These are phyloP conservation scores for Homarus americanus DNA, from an alignment of 1,140 invertebrate genomes.

Conservation along the genomic window DNA sequence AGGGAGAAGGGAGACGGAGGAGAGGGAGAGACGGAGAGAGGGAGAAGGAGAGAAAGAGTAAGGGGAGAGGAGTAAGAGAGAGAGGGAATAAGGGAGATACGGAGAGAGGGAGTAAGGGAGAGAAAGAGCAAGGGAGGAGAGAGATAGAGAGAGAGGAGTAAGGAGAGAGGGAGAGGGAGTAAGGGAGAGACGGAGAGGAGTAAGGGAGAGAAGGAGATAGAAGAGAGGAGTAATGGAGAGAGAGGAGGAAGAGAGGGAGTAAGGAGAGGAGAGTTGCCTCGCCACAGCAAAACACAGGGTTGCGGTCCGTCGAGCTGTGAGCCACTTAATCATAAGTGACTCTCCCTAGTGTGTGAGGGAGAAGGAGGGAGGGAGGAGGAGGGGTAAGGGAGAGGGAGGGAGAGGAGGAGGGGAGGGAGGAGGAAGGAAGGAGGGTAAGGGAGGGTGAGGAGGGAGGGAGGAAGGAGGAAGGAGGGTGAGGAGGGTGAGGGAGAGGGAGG, in stretches of 20 bases:
- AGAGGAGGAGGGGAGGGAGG: not conserved
- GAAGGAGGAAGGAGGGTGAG: too few relatives aligned
- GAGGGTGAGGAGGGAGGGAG: too few relatives aligned
- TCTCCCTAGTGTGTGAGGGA: not conserved
- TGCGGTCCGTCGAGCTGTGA: not conserved
- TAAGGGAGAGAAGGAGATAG: too few relatives aligned
- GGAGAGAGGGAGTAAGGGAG: too few relatives aligned
- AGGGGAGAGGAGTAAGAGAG: too few relatives aligned
- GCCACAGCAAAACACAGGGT: not conserved
- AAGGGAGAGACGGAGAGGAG: too few relatives aligned
- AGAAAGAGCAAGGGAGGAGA: too few relatives aligned
- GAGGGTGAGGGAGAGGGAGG: too few relatives aligned
- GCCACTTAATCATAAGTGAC: not conserved
- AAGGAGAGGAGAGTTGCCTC: too few relatives aligned
- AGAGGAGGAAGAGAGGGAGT: slow-evolving; percentile 5
- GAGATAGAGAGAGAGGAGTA: too few relatives aligned
- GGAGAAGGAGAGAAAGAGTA: not conserved
- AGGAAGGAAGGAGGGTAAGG: not conserved
- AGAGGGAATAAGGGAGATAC: too few relatives aligned
- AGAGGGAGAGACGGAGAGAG: slow-evolving; percentile 19
- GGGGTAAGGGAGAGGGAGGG: not conserved
- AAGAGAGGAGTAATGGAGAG: too few relatives aligned
- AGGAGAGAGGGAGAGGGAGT: slow-evolving; percentile 5
- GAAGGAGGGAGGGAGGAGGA: not conserved
- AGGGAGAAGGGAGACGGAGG: not conserved